Percentiles rank a stretch among this genome's conserved stretches.
Conservation (phyloP, 2,888 invertebrate genomes). For the Abrostola tripartita region DNA sequence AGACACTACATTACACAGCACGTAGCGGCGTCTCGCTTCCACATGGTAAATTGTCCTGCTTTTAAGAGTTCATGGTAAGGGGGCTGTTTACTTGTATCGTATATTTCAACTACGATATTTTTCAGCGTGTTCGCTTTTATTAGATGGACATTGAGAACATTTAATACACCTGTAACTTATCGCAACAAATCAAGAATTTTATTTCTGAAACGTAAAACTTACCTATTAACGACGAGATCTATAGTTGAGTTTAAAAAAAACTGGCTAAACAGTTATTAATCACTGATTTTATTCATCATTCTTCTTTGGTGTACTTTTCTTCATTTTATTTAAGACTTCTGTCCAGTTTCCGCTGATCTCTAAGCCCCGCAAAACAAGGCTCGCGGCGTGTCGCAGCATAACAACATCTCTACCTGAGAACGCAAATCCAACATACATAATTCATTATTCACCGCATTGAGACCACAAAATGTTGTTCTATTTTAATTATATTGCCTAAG, state of each 20-base stretch:
- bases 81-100: too few species aligned
- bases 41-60: too few species aligned
- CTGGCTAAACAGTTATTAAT: neutral
- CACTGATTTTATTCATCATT: too few species aligned
- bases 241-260: neutral
- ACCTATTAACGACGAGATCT: neutral
- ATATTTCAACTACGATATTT: too few species aligned
- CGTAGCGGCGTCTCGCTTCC: too few species aligned
- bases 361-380: constrained; percentile 33
- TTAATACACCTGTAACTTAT: too few species aligned
- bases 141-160: too few species aligned
- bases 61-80: too few species aligned
- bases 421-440: constrained; percentile 58
- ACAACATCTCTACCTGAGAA: constrained; percentile 53
- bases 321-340: neutral
- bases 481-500: constrained; percentile 48
- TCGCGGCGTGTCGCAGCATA: constrained; percentile 52
- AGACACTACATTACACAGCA: too few species aligned
- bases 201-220: too few species aligned
- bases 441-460: constrained; percentile 54
- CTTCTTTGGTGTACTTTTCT: neutral
- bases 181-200: too few species aligned
- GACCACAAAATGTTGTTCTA: constrained; percentile 38
- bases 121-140: too few species aligned
- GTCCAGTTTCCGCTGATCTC: constrained; percentile 7